Evolutionary conservation across 1,140 invertebrate species (phyloP).

Genomic region (Thaumetopoea pityocampa): DNA sequence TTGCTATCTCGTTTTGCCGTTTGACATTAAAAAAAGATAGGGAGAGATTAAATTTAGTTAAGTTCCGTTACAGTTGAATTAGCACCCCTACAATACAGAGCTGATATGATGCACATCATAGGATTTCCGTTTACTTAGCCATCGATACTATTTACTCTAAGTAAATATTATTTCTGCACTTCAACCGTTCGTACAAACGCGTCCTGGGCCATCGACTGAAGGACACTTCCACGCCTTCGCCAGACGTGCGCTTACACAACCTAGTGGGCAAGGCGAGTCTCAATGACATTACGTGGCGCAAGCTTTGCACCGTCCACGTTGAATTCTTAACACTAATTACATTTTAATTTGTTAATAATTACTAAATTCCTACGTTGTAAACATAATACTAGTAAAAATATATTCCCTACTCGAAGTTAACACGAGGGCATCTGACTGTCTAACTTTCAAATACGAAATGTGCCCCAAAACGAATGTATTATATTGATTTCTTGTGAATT

Average conservation of each 20-base stretch:
- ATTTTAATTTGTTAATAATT: too few species aligned
- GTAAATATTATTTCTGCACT: constrained; percentile 16
- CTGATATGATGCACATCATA: not conserved
- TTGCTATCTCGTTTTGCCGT: too few species aligned
- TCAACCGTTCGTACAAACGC: constrained; percentile 7
- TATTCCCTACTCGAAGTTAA: too few species aligned
- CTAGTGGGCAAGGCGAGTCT: not conserved
- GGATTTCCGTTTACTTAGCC: not conserved
- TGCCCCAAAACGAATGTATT: too few species aligned
- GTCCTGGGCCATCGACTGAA: constrained; percentile 12
- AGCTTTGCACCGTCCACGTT: not conserved
- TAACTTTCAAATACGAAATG: too few species aligned
- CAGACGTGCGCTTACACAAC: constrained; percentile 11
- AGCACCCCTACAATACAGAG: not conserved
- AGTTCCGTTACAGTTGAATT: too few species aligned
- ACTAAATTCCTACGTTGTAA: too few species aligned
- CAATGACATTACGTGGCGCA: constrained; percentile 3
- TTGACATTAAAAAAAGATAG: too few species aligned
- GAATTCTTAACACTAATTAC: not conserved
- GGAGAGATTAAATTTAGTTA: too few species aligned
- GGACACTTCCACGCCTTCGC: constrained; percentile 21
- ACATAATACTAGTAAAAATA: too few species aligned
- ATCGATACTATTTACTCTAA: not conserved
- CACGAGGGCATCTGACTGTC: too few species aligned
- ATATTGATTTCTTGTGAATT: too few species aligned